phyloP scores from a whole-genome alignment of 1,140 invertebrate genomes.

The Cyclargus thomasi region DNA sequence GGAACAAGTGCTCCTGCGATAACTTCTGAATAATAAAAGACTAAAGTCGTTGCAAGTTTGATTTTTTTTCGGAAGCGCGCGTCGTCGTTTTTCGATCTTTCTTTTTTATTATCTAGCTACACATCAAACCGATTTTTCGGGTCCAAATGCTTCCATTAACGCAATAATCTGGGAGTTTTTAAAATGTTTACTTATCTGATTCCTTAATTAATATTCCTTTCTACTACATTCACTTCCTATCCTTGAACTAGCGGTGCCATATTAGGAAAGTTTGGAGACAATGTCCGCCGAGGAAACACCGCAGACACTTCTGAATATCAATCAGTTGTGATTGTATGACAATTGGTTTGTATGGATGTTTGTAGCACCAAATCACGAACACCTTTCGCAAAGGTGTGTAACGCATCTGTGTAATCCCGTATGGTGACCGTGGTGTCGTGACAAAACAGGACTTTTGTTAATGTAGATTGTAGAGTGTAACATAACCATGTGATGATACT shows the following conservation, averaged over 20 bases:
- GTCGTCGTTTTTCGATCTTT: too few species aligned
- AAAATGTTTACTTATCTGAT: too few species aligned
- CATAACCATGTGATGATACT: too few species aligned
- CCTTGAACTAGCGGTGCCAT: slow-evolving; percentile 1
- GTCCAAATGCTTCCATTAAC: too few species aligned
- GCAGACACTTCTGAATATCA: background rate
- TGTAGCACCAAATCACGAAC: slow-evolving; percentile 14
- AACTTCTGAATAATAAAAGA: background rate
- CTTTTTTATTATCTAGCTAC: too few species aligned
- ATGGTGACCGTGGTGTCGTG: background rate
- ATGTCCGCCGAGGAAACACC: slow-evolving; percentile 3
- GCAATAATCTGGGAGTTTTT: too few species aligned
- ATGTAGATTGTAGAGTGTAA: too few species aligned
- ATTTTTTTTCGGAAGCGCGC: too few species aligned
- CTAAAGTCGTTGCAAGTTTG: background rate
- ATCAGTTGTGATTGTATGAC: background rate
- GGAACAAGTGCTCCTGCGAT: background rate
- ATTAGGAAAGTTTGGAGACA: background rate
- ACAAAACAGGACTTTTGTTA: background rate
- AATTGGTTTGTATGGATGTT: background rate
- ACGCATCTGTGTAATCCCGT: slow-evolving; percentile 18
- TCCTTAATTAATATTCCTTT: background rate
- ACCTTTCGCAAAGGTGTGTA: slow-evolving; percentile 28
- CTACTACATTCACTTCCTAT: background rate
- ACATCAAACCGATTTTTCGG: too few species aligned